Base-by-base conservation (phyloP, 2,113 vertebrate genomes). In the Sander vitreus region DNA sequence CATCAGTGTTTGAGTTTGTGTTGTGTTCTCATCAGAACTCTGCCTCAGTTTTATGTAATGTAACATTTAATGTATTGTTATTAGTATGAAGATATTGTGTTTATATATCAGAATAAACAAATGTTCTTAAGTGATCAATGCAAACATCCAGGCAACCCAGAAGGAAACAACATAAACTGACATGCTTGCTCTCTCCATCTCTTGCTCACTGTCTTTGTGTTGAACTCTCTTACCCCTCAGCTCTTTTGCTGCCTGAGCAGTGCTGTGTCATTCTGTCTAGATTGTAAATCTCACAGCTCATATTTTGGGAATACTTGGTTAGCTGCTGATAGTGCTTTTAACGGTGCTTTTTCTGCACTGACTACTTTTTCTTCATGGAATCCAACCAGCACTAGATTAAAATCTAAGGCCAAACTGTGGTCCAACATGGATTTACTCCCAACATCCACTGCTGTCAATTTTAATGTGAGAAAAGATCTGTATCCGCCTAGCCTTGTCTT, bases 201-300 rank as follows among this genome's bases (percentile, higher is more conserved):
- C 27, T 25, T 39, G 36, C 3, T 19, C 19, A 25, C 53, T 18
- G 54, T 67, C 65, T 53, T 1, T 6, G 4, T 16, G 45, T 43
- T 77, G 74, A 83, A 59, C 81, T 77, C 59, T 54, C 11, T 64
- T 2, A 47, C 65, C 66, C 43, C 47, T 67, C 76, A 18, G 23
- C 63, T 27, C 45, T 27, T 64, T 39, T 5, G 0, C 73, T 16
- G 81, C 53, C 60, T 7, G 7, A 54, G 25, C 53, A 45, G 21
- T 25, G 36, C 75, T 62, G 60, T 25, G 25, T 78, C 68, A 60
- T 11, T 43, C 51, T 25, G 73, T 51, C 60, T 65, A 19, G n/a
- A 60, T 19, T 59, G 16, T 72, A 16, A 66, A 59, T 19, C 9
- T 15, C 45, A 62, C 54, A 33, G 16, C 27, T 73, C 47, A 68